Evolutionary conservation across 2,888 invertebrate species (phyloP).

Genomic region (Sesamia inferens): DNA sequence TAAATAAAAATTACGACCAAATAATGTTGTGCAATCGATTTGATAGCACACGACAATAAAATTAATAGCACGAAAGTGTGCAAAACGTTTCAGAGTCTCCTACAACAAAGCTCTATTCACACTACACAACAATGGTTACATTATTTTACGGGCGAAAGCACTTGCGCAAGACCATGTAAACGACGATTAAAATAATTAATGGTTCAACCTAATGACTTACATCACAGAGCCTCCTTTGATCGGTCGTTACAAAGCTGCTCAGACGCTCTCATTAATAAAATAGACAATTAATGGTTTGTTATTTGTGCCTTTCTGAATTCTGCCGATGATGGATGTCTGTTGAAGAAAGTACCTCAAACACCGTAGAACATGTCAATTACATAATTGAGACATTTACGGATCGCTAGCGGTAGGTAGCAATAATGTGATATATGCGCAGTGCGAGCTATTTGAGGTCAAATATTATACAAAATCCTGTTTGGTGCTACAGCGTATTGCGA

Average conservation of each 20-base stretch:
- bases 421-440: slow-evolving; percentile 8
- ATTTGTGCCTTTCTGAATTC: slow-evolving; percentile 22
- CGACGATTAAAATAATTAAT: slow-evolving; percentile 88
- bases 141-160: slow-evolving; percentile 86
- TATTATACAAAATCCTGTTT: slow-evolving; percentile 1
- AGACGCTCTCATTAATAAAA: slow-evolving; percentile 67
- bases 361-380: not conserved
- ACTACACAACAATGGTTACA: slow-evolving; percentile 81
- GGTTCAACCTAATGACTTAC: slow-evolving; percentile 82
- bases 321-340: slow-evolving; percentile 7
- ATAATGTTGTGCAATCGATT: slow-evolving; percentile 66
- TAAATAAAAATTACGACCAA: slow-evolving; percentile 60
- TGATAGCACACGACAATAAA: slow-evolving; percentile 69
- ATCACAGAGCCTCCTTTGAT: slow-evolving; percentile 76
- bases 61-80: slow-evolving; percentile 77
- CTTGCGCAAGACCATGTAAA: slow-evolving; percentile 83
- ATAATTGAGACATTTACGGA: not conserved
- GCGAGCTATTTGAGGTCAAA: slow-evolving; percentile 6
- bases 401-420: not conserved
- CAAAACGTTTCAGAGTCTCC: slow-evolving; percentile 74
- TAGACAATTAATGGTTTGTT: slow-evolving; percentile 57
- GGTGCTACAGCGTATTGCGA: slow-evolving; percentile 46
- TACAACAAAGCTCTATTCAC: slow-evolving; percentile 84
- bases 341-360: slow-evolving; percentile 4
- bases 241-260: slow-evolving; percentile 68